Base-by-base conservation (phyloP, 2,888 invertebrate species). In the Dryocosmus kuriphilus region DNA sequence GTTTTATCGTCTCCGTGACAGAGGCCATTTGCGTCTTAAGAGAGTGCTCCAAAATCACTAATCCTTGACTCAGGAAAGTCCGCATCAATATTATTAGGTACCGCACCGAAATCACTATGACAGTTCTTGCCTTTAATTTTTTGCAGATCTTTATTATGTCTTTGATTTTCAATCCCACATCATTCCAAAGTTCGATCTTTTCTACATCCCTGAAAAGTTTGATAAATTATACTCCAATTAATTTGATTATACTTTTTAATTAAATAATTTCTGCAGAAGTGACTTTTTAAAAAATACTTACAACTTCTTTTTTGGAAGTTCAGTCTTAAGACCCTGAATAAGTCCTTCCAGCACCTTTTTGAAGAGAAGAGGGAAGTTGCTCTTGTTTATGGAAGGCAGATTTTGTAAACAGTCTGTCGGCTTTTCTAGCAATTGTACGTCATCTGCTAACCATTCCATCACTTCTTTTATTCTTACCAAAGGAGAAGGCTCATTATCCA, bases 1-100 rank as follows among this genome's bases (percentile, higher is more conserved):
- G 94, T 90, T 96, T 96, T 55, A 98, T 92, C 84, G 97, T 94
- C 83, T 94, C 94, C 24, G 95, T 93, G 0, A 97, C 95, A 80
- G 96, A 94, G 65, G 95, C 94, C 0, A 95, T 94, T 87, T 96
- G 94, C 75, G 93, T 93, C 82, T 95, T 94, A 77, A 98, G 93
- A 90, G 95, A 94, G 35, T 94, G 92, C 89, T 97, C 97, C 82
- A 97, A 90, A 79, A 97, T 93, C 0, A 96, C 95, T 90, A 98
- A 94, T 0, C 96, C 97, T 85, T 94, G 94, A 8, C 93, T 93
- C 65, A 96, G 90, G 86, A 97, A 95, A 4, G 94, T 87, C 91
- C 95, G 95, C 8, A 97, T 91, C 27, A 96, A 93, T 0, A 93
- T 92, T 63, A 95, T 93, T 2, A 95, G 94, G 86, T 95, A 85